Evolutionary conservation across 2,797 vertebrate species (phyloP), one percentile per base, ranked within the genome.

Genomic region (Sebastes hubbsi): DNA sequence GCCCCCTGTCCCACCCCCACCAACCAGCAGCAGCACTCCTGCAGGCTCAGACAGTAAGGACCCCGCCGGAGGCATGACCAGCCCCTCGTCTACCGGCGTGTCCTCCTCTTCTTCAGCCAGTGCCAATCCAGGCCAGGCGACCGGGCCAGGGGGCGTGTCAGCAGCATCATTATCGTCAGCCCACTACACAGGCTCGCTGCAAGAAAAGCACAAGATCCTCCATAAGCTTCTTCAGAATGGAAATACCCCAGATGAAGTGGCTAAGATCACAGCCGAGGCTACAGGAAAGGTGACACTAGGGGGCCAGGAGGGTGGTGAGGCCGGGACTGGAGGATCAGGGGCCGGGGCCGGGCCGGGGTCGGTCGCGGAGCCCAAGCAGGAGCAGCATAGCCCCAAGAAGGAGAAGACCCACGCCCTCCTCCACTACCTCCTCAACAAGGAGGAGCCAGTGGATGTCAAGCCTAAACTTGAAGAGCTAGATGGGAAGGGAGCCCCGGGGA

Each of bases 171-270:
- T 93, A 20, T 90, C 92, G 2, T 89, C 94, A 2, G 94, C 94
- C 77, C 94, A 94, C 78, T 88, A 94, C 64, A 93, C 94, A 1
- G 95, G 95, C 63, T 94, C 97, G 4, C 94, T 99, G 86, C 98
- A 99, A 84, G 98, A 99, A 92, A 99, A 99, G 87, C 98, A 99
- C 91, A 97, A 98, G 80, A 99, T 99, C 93, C 96, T 99, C 65
- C 98, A 99, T 93, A 99, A 99, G 93, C 94, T 99, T 78, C 95
- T 99, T 76, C 97, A 99, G 87, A 99, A 99, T 6, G 97, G 98
- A 59, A 99, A 99, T 85, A 99, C 98, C 2, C 97, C 98, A 0
- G 98, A 98, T 4, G 98, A 99, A 34, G 98, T 99, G 3, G 98
- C 98, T 36, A 98, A 99, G 93, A 99, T 99, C 86, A 99, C 98